A percentile compares a stretch with the other conserved stretches of the same genome.
Conservation (phyloP, 2,888 invertebrate species). For the Eristalinus sepulchralis region DNA sequence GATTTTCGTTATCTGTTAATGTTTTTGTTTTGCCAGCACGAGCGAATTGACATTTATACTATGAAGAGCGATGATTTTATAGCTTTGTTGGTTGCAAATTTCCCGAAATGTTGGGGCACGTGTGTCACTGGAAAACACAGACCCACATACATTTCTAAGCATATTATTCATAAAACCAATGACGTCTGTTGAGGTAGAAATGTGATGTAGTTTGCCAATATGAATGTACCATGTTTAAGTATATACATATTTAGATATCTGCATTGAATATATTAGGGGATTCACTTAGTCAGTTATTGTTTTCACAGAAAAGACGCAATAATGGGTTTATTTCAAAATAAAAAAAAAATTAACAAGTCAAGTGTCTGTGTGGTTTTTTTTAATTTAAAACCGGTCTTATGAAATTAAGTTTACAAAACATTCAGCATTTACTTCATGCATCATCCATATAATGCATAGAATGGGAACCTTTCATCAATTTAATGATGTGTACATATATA, state of each 20-base stretch:
- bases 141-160: background rate
- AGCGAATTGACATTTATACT: conserved; percentile 1
- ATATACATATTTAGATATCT: background rate
- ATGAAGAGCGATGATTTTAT: background rate
- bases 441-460: background rate
- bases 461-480: background rate
- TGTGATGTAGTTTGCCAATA: background rate
- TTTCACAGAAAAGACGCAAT: too few species aligned
- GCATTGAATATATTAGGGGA: background rate
- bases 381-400: background rate
- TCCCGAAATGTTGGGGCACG: background rate
- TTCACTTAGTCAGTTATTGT: background rate
- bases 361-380: background rate
- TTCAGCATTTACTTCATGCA: background rate
- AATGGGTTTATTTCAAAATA: background rate
- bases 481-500: background rate
- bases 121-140: background rate
- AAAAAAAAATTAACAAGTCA: background rate
- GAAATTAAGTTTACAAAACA: background rate
- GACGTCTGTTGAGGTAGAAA: background rate
- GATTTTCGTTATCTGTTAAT: conserved; percentile 36
- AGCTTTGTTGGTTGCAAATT: background rate
- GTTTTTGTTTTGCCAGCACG: conserved; percentile 17
- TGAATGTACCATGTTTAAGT: background rate
- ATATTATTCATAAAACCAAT: background rate